These are phyloP conservation scores for Stylophora pistillata DNA, from an alignment of 64 coral and sea anemone species.

Conservation along the genomic window DNA sequence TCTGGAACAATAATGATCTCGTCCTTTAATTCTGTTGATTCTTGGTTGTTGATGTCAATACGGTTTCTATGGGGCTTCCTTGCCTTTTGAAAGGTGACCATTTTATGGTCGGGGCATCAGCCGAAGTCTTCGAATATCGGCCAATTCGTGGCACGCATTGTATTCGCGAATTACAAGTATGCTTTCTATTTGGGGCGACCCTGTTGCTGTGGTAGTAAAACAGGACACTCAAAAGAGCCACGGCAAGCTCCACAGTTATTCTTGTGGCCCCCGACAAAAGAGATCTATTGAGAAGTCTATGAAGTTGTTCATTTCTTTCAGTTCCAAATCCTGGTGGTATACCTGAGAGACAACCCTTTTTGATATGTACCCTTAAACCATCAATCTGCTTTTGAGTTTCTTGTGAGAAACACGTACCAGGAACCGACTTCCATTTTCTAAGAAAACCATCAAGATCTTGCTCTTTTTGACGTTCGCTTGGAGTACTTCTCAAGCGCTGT, in stretches of 20 bases:
- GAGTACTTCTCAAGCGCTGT: background rate
- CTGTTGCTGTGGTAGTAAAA: conserved; percentile 26
- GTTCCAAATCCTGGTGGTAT: conserved; percentile 60
- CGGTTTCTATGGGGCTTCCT: no score
- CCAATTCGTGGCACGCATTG: background rate
- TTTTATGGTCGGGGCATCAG: no score
- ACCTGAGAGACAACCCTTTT: conserved; percentile 52
- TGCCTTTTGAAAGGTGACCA: no score
- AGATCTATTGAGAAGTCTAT: conserved; percentile 38
- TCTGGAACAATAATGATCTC: no score
- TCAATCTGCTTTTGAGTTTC: conserved; percentile 33
- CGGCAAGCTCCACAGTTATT: conserved; percentile 18
- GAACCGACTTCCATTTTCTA: conserved; percentile 33
- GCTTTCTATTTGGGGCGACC: background rate
- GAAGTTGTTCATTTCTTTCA: conserved; percentile 58
- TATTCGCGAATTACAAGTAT: background rate
- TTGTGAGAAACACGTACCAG: background rate
- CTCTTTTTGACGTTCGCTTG: conserved; percentile 25
- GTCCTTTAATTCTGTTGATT: no score
- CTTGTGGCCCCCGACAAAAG: conserved; percentile 40
- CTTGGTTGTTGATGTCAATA: no score
- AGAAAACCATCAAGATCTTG: conserved; percentile 44
- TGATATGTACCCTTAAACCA: conserved; percentile 9
- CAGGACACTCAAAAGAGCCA: conserved; percentile 13
- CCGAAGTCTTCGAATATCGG: no score